Conservation (phyloP, 2,888 invertebrate genomes). For the Elmis aenea region DNA sequence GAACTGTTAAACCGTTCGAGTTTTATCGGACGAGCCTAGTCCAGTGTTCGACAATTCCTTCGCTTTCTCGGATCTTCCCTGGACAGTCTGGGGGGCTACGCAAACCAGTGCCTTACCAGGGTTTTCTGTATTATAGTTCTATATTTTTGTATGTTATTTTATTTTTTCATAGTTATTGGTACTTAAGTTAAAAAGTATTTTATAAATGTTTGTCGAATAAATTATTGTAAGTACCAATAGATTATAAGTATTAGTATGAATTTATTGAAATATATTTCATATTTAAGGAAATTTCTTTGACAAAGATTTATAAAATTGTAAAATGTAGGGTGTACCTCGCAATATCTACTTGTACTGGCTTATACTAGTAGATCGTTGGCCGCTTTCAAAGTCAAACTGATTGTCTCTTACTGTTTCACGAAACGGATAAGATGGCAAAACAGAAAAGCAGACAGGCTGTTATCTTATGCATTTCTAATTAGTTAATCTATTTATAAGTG, state of each 20-base stretch:
- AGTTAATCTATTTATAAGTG: slow-evolving; percentile 34
- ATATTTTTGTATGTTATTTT: slow-evolving; percentile 21
- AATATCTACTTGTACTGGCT: slow-evolving; percentile 35
- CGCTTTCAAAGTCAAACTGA: slow-evolving; percentile 31
- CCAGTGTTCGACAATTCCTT: slow-evolving; percentile 36
- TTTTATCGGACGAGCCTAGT: slow-evolving; percentile 43
- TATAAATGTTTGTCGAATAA: slow-evolving; percentile 17
- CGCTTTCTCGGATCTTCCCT: slow-evolving; percentile 22
- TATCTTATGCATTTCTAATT: slow-evolving; percentile 40
- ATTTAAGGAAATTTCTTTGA: slow-evolving; percentile 16
- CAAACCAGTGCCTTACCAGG: slow-evolving; percentile 14
- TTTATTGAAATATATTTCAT: no score
- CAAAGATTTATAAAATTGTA: slow-evolving; percentile 18
- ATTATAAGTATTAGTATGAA: no score
- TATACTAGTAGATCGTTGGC: slow-evolving; percentile 35
- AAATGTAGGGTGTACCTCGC: slow-evolving; percentile 42
- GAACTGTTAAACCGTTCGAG: slow-evolving; percentile 33
- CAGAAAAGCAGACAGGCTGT: slow-evolving; percentile 41
- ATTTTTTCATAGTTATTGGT: slow-evolving; percentile 22
- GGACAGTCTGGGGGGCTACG: slow-evolving; percentile 10
- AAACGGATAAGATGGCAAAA: slow-evolving; percentile 41
- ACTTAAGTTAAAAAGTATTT: slow-evolving; percentile 24
- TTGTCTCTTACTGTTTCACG: slow-evolving; percentile 43
- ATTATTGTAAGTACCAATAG: slow-evolving; percentile 12
- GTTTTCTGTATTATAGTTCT: slow-evolving; percentile 24